phyloP scores from a whole-genome alignment of 1,140 invertebrate species.

The Drosophila sp. region DNA sequence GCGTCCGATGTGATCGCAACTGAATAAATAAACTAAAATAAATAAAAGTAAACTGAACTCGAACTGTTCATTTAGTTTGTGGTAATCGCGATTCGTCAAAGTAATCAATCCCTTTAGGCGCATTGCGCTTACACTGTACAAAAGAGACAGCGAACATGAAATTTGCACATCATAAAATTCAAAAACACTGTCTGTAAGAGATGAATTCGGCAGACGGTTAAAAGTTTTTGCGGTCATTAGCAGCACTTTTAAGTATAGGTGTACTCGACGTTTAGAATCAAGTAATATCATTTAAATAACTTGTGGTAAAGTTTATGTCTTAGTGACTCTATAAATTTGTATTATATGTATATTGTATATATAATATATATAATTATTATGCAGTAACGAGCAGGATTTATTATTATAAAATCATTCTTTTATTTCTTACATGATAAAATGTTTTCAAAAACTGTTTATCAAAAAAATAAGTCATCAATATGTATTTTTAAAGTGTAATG shows the following conservation, averaged over 20 bases:
- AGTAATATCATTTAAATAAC: too few relatives aligned
- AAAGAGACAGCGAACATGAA: constrained; percentile 40
- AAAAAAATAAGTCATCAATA: not conserved
- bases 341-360: too few relatives aligned
- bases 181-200: constrained; percentile 8
- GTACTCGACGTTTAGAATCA: too few relatives aligned
- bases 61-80: constrained; percentile 22
- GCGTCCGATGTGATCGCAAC: constrained; percentile 48
- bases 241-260: not conserved
- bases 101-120: constrained; percentile 18
- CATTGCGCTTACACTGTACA: not conserved
- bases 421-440: too few relatives aligned
- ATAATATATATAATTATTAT: too few relatives aligned
- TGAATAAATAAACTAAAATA: constrained; percentile 1
- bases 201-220: not conserved
- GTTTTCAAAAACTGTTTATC: not conserved
- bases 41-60: constrained; percentile 19
- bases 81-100: constrained; percentile 14
- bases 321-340: too few relatives aligned
- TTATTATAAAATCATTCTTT: too few relatives aligned
- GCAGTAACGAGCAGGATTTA: too few relatives aligned
- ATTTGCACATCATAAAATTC: constrained; percentile 49
- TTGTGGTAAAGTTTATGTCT: too few relatives aligned
- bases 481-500: too few relatives aligned
- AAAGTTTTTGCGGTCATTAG: constrained; percentile 41